Percentiles rank a stretch among this genome's conserved stretches.
These are phyloP conservation scores for Alcedo atthis DNA, from an alignment of 2,797 vertebrate species.

Conservation along the genomic window DNA sequence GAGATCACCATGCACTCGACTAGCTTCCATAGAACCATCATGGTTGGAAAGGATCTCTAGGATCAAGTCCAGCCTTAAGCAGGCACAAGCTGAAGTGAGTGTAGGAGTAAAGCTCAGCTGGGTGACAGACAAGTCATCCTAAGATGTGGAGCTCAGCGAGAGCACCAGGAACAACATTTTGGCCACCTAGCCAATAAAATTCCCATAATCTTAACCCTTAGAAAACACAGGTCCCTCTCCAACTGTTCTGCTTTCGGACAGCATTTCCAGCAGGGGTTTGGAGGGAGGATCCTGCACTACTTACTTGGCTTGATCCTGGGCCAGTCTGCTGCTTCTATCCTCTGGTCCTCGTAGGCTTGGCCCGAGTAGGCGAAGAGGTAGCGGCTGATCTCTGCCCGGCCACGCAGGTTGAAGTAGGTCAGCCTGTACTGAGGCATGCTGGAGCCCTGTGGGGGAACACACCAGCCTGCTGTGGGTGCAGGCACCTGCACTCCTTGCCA, in stretches of 20 bases:
- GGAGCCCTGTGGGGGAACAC: slow-evolving; percentile 26
- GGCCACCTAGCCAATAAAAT: background rate
- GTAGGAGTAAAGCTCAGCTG: background rate
- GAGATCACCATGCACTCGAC: background rate
- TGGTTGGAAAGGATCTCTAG: too few relatives aligned
- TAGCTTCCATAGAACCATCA: background rate
- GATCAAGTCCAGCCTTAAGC: background rate
- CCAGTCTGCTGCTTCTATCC: slow-evolving; percentile 79
- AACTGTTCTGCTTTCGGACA: background rate
- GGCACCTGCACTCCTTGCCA: background rate
- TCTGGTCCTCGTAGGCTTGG: slow-evolving; percentile 77
- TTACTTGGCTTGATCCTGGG: slow-evolving; percentile 79
- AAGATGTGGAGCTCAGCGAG: background rate
- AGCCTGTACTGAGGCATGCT: slow-evolving; percentile 81
- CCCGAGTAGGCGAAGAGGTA: slow-evolving; percentile 80
- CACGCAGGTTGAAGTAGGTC: slow-evolving; percentile 81
- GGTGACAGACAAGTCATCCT: background rate
- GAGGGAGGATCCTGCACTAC: background rate
- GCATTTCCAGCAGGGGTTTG: background rate
- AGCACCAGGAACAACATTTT: background rate
- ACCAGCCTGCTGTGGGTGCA: background rate
- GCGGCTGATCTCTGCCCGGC: slow-evolving; percentile 81
- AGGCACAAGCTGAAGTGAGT: background rate
- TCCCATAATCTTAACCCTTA: background rate
- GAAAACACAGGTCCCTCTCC: background rate